phyloP scores from a whole-genome alignment of 2,797 vertebrate species.

The Bradypodion ventrale region DNA sequence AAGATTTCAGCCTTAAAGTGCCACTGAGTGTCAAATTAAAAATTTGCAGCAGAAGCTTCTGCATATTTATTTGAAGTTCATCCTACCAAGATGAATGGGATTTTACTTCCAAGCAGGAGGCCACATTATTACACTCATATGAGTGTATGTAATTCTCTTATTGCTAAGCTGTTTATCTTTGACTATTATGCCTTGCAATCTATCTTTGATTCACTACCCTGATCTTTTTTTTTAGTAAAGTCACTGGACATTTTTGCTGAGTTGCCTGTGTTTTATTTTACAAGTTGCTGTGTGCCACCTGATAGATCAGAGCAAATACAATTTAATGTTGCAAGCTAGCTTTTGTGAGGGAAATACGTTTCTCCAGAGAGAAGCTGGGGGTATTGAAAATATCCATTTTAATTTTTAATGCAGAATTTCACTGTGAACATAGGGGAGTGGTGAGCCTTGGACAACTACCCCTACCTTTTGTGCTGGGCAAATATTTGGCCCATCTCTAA shows the following conservation, averaged over 20 bases:
- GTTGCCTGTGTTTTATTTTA: not conserved
- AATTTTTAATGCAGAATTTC: no score
- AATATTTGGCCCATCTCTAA: not conserved
- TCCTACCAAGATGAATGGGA: not conserved
- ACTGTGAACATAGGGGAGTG: not conserved
- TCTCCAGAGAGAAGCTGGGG: not conserved
- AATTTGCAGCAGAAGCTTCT: no score
- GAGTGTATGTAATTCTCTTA: not conserved
- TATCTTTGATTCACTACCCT: not conserved
- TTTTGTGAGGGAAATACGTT: not conserved
- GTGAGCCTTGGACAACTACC: not conserved
- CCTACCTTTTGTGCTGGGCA: not conserved
- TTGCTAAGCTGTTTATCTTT: not conserved
- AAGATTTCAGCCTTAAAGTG: not conserved
- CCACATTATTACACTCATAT: not conserved
- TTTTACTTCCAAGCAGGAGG: not conserved
- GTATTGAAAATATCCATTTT: no score
- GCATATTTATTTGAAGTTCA: no score
- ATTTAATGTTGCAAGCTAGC: not conserved
- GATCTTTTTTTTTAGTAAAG: conserved; percentile 10
- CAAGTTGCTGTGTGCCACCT: not conserved
- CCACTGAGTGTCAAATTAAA: not conserved
- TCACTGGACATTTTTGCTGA: not conserved
- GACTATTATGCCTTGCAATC: not conserved
- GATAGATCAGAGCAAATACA: not conserved